A percentile compares a stretch with the other conserved stretches of the same genome.
Conservation (phyloP, 2,797 vertebrate genomes). For the Brotogeris chrysoptera region DNA sequence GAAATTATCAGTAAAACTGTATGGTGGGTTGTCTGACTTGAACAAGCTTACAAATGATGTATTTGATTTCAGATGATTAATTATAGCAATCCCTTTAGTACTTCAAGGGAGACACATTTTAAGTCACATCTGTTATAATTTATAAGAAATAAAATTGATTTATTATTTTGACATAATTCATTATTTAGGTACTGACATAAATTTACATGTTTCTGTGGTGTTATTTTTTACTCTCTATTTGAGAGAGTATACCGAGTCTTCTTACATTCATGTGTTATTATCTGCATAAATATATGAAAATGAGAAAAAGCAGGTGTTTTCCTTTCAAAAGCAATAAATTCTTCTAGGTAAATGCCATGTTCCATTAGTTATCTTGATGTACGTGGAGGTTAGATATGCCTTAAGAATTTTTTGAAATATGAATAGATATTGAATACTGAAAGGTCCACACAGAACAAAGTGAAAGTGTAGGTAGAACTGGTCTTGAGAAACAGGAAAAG, state of each 20-base stretch:
- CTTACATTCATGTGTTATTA: not conserved
- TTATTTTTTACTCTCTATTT: not conserved
- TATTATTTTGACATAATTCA: not conserved
- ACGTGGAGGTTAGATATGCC: not conserved
- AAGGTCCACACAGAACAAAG: not conserved
- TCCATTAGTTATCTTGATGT: not conserved
- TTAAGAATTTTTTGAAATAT: slow-evolving; percentile 38
- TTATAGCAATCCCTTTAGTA: not conserved
- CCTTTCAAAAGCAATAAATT: not conserved
- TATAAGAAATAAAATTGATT: not conserved
- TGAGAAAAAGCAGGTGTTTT: not conserved
- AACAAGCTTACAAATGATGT: not conserved
- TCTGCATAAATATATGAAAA: not conserved
- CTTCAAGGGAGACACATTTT: not conserved
- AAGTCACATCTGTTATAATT: not conserved
- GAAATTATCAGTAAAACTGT: not conserved
- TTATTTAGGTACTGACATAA: not conserved
- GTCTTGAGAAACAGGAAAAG: not conserved
- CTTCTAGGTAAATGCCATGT: not conserved
- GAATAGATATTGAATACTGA: not conserved
- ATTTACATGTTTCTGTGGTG: not conserved
- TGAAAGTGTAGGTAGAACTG: not conserved
- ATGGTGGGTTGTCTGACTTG: not conserved
- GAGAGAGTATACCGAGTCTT: not conserved
- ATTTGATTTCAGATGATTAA: slow-evolving; percentile 12